These are phyloP conservation scores for Cryptosula pallasiana DNA, from an alignment of 2,888 invertebrate species.

Conservation along the genomic window DNA sequence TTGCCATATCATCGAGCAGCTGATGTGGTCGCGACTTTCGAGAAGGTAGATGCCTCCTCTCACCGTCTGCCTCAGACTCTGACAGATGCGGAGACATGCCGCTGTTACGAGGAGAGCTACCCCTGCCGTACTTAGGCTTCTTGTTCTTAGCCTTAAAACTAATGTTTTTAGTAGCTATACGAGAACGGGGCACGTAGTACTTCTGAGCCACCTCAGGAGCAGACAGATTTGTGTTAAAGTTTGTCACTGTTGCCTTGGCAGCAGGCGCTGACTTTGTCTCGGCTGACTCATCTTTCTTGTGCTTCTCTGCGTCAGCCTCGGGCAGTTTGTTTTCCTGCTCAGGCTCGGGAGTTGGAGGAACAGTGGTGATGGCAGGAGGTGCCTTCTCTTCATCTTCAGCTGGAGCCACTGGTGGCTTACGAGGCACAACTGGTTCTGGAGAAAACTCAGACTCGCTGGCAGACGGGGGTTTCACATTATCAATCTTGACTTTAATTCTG, in stretches of 20 bases:
- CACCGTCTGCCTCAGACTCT: background rate
- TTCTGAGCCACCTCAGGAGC: slow-evolving; percentile 20
- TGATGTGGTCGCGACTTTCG: slow-evolving; percentile 9
- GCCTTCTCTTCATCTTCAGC: background rate
- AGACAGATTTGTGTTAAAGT: background rate
- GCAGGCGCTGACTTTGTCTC: background rate
- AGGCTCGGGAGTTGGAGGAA: background rate
- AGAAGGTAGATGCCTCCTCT: slow-evolving; percentile 2
- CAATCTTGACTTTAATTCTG: slow-evolving; percentile 2
- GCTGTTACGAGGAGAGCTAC: background rate
- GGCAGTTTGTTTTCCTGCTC: background rate
- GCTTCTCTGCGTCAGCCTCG: background rate
- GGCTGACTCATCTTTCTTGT: background rate
- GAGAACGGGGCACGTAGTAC: background rate
- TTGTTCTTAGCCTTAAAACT: slow-evolving; percentile 6
- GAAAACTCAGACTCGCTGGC: background rate
- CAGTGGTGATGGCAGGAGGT: background rate
- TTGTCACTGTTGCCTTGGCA: background rate
- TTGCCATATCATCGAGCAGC: background rate
- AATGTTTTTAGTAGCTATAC: slow-evolving; percentile 21
- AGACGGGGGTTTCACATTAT: background rate
- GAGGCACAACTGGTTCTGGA: background rate
- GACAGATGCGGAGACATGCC: slow-evolving; percentile 15
- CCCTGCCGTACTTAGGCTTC: slow-evolving; percentile 14
- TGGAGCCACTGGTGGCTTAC: background rate